These are phyloP conservation scores for Drosophila rellima DNA, from an alignment of 2,888 invertebrate genomes.

Conservation along the genomic window DNA sequence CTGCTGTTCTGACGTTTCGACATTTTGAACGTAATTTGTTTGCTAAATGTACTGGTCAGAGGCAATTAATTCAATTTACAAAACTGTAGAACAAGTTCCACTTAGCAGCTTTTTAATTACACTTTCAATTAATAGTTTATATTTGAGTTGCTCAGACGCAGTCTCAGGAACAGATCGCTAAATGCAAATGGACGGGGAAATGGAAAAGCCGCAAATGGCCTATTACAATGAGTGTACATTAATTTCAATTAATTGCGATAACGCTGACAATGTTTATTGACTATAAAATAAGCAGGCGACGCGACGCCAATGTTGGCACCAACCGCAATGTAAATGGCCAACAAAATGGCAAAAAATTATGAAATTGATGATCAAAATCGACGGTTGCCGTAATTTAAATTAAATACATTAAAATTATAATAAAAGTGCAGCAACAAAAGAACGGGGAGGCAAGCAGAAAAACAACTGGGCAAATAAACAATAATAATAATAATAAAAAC, in stretches of 20 bases:
- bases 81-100: slow-evolving; percentile 31
- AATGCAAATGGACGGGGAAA: background rate
- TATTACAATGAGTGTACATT: slow-evolving; percentile 61
- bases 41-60: slow-evolving; percentile 28
- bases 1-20: slow-evolving; percentile 21
- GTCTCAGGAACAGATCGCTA: background rate
- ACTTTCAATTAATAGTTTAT: slow-evolving; percentile 27
- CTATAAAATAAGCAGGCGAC: slow-evolving; percentile 62
- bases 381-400: slow-evolving; percentile 72
- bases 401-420: slow-evolving; percentile 75
- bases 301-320: slow-evolving; percentile 21
- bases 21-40: slow-evolving; percentile 35
- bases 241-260: slow-evolving; percentile 78
- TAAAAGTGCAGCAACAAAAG: slow-evolving; percentile 38
- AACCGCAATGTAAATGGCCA: slow-evolving; percentile 63
- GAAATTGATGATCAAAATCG: slow-evolving; percentile 66
- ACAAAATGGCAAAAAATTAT: slow-evolving; percentile 52
- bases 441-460: slow-evolving; percentile 16
- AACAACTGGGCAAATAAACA: slow-evolving; percentile 61
- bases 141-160: slow-evolving; percentile 17
- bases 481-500: slow-evolving; percentile 56
- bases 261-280: slow-evolving; percentile 72
- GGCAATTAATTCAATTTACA: slow-evolving; percentile 44
- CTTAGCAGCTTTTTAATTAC: slow-evolving; percentile 22
- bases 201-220: slow-evolving; percentile 52